phyloP scores from a whole-genome alignment of 2,888 invertebrate genomes.

The Spilosoma lubricipeda region DNA sequence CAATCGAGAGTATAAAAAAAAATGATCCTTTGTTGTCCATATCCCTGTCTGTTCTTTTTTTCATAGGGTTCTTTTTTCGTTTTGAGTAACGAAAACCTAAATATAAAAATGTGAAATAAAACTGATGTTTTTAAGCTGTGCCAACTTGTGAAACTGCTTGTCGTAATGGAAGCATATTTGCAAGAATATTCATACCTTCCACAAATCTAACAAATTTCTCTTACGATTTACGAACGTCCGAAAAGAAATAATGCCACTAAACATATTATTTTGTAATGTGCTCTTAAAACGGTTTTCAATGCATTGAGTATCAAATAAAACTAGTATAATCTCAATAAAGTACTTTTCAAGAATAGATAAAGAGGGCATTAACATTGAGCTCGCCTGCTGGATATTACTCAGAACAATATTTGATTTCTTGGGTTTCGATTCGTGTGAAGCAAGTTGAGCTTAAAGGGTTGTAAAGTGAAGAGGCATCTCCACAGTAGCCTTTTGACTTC shows the following conservation, averaged over 20 bases:
- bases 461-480: slow-evolving; percentile 57
- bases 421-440: slow-evolving; percentile 68
- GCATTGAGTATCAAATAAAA: background rate
- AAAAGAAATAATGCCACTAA: background rate
- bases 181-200: background rate
- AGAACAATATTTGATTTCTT: slow-evolving; percentile 61
- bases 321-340: background rate
- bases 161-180: background rate
- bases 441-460: slow-evolving; percentile 76
- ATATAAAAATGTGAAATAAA: too few relatives aligned
- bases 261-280: background rate
- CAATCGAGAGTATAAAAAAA: too few relatives aligned
- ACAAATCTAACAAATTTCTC: too few relatives aligned
- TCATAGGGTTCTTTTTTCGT: too few relatives aligned
- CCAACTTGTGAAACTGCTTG: background rate
- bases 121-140: too few relatives aligned
- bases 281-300: background rate
- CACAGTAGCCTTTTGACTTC: slow-evolving; percentile 33
- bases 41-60: too few relatives aligned
- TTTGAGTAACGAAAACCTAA: too few relatives aligned
- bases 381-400: slow-evolving; percentile 40
- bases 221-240: too few relatives aligned
- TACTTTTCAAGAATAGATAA: background rate
- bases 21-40: too few relatives aligned
- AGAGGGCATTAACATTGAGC: background rate